phyloP scores from a whole-genome alignment of 2,797 vertebrate genomes.

The Tangara arthus region DNA sequence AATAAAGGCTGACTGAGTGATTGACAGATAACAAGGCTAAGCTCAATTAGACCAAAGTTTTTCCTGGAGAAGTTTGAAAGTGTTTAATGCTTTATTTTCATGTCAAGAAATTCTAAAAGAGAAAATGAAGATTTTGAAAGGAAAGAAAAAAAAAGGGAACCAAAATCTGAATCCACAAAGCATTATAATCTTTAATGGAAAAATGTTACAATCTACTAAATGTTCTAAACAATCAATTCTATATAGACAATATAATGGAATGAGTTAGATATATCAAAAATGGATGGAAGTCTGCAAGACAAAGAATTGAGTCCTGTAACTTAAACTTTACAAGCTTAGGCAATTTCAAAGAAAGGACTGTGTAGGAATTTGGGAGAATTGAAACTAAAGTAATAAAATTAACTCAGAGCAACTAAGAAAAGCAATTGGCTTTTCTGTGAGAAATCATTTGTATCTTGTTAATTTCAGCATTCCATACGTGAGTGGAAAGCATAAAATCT shows the following conservation, averaged over 20 bases:
- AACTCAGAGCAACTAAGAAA: neutral
- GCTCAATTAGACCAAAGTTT: neutral
- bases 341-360: neutral
- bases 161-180: neutral
- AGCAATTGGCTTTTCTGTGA: neutral
- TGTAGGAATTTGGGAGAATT: neutral
- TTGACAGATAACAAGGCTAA: neutral
- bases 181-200: neutral
- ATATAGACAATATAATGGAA: neutral
- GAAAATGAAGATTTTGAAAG: neutral
- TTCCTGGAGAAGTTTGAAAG: neutral
- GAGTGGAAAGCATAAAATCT: neutral
- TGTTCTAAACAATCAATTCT: neutral
- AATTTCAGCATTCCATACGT: neutral
- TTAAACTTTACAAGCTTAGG: neutral
- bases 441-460: neutral
- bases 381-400: neutral
- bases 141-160: neutral
- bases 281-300: neutral
- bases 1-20: neutral
- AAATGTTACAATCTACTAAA: neutral
- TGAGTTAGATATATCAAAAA: neutral
- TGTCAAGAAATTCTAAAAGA: neutral
- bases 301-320: neutral
- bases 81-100: neutral